Evolutionary conservation across 2,113 vertebrate species (phyloP).

Genomic region (Nyctibius bracteatus): DNA sequence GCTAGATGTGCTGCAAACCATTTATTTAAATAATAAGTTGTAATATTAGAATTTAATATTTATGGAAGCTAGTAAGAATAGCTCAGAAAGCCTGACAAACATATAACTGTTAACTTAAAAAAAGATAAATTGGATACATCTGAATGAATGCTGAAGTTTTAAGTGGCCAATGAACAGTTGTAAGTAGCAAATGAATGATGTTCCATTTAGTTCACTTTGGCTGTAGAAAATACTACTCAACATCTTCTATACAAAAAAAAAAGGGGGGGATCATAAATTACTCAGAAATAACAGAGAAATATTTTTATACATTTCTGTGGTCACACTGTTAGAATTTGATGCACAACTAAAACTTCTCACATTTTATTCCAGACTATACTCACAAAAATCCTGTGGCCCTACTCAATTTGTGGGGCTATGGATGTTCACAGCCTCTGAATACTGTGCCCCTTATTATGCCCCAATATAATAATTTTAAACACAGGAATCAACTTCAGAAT

Average conservation of each 20-base stretch:
- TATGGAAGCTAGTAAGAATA: constrained; percentile 10
- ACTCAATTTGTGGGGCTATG: not conserved
- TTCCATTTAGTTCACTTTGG: not conserved
- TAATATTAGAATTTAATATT: not conserved
- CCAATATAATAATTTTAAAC: not conserved
- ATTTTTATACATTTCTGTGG: not conserved
- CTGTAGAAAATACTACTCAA: not conserved
- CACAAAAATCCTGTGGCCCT: not conserved
- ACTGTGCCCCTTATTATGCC: not conserved
- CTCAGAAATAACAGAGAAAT: not conserved
- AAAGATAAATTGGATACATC: not conserved
- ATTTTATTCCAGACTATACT: not conserved
- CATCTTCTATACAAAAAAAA: not conserved
- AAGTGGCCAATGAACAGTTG: not conserved
- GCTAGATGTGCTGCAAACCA: not conserved
- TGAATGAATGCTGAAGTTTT: not conserved
- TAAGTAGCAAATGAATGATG: not conserved
- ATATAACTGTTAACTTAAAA: not conserved
- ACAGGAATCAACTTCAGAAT: not conserved
- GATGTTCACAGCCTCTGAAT: not conserved
- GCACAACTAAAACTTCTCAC: not conserved
- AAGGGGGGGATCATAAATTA: not conserved
- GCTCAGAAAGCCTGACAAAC: constrained; percentile 1
- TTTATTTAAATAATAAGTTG: not conserved
- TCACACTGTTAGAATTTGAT: not conserved